Percentiles rank a stretch among this genome's conserved stretches.
Evolutionary conservation across 2,888 invertebrate genomes (phyloP).

Genomic region (Polyploca ridens): DNA sequence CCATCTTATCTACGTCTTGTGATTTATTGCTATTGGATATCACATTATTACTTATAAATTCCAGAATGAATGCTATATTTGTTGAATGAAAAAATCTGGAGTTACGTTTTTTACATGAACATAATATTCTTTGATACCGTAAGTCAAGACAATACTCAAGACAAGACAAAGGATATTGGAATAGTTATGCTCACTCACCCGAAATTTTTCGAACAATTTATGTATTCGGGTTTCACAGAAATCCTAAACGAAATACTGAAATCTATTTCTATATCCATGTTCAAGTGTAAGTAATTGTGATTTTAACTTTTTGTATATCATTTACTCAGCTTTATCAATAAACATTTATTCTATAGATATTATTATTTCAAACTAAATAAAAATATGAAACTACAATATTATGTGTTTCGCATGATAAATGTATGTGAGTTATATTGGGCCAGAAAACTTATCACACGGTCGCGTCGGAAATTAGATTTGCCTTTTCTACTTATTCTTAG

Average conservation of each 20-base stretch:
- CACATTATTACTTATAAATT: constrained; percentile 23
- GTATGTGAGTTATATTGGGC: not conserved
- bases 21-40: constrained; percentile 26
- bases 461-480: constrained; percentile 1
- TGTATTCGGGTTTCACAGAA: constrained; percentile 21
- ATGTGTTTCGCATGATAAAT: not conserved
- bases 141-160: not conserved
- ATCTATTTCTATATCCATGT: constrained; percentile 9
- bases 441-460: constrained; percentile 2
- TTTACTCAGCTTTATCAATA: not conserved
- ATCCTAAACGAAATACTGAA: constrained; percentile 24
- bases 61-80: constrained; percentile 5
- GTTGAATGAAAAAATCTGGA: not conserved
- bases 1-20: not conserved
- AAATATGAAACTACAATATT: not conserved
- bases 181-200: constrained; percentile 10
- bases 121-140: not conserved
- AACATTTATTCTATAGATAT: not conserved
- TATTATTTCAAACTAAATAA: not conserved
- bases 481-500: not conserved
- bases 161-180: constrained; percentile 12
- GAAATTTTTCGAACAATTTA: constrained; percentile 17
- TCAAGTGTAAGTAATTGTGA: not conserved
- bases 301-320: too few relatives aligned
- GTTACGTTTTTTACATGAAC: not conserved